phyloP scores from a whole-genome alignment of 2,888 invertebrate species.

The Acanthoscelides obtectus region DNA sequence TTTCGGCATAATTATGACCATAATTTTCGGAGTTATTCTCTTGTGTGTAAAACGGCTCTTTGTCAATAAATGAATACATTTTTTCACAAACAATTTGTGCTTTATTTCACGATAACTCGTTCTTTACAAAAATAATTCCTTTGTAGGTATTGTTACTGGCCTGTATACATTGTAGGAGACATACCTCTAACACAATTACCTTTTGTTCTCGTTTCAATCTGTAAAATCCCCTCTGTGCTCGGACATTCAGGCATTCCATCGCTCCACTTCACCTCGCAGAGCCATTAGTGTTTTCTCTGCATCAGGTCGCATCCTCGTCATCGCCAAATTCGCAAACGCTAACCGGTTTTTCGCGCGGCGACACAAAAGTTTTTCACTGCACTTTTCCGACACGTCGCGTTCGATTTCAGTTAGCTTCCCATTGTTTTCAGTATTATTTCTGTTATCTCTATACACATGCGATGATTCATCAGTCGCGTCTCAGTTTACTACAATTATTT shows the following conservation, averaged over 20 bases:
- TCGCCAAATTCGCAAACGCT: background rate
- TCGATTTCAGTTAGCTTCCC: background rate
- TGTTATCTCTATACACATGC: background rate
- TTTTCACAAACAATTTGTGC: too few species aligned
- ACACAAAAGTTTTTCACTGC: background rate
- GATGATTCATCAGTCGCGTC: background rate
- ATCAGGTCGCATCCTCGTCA: background rate
- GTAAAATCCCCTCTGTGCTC: background rate
- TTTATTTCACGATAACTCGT: too few species aligned
- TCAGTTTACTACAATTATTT: too few species aligned
- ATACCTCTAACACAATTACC: background rate
- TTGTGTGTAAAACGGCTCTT: too few species aligned
- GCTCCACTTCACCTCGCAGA: background rate
- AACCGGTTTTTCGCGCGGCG: background rate
- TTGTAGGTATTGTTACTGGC: too few species aligned
- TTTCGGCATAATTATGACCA: too few species aligned
- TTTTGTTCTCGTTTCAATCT: slow-evolving; percentile 1
- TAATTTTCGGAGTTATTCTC: too few species aligned
- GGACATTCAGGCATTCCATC: slow-evolving; percentile 4
- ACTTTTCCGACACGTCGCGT: background rate
- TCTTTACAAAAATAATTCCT: too few species aligned
- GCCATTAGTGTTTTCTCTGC: background rate
- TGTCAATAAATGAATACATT: too few species aligned
- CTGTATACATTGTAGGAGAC: too few species aligned
- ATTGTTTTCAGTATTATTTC: background rate